Evolutionary conservation across 2,797 vertebrate species (phyloP).

Genomic region (Atherinosoma microstoma): DNA sequence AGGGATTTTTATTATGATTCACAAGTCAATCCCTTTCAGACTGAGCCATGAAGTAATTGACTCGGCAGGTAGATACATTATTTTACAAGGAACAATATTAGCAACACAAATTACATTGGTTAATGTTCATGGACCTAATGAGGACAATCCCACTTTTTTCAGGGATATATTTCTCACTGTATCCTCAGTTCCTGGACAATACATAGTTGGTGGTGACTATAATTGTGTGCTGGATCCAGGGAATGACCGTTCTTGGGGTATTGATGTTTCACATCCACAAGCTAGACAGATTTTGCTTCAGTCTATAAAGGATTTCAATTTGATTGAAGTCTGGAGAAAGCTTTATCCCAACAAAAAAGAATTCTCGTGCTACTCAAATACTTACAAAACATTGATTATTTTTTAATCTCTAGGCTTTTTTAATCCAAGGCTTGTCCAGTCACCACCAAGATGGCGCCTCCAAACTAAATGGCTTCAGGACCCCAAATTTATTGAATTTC

Average conservation of each 20-base stretch:
- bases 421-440: not conserved
- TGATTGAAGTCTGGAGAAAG: not conserved
- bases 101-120: too few relatives aligned
- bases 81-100: not conserved
- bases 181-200: not conserved
- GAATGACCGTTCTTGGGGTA: too few relatives aligned
- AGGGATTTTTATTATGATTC: too few relatives aligned
- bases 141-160: not conserved
- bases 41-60: not conserved
- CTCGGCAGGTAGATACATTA: not conserved
- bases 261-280: not conserved
- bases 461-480: not conserved
- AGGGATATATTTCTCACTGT: not conserved
- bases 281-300: not conserved
- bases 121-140: not conserved
- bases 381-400: not conserved
- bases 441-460: not conserved
- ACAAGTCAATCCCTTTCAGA: too few relatives aligned
- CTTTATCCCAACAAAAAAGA: not conserved
- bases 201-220: not conserved
- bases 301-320: not conserved
- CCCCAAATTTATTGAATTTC: not conserved
- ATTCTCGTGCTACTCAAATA: not conserved
- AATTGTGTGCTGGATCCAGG: too few relatives aligned
- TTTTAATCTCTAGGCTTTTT: not conserved